Percentiles rank a stretch among this genome's conserved stretches.
Evolutionary conservation across 92 coral and sea anemone species (phyloP).

Genomic region (Porites lobata): DNA sequence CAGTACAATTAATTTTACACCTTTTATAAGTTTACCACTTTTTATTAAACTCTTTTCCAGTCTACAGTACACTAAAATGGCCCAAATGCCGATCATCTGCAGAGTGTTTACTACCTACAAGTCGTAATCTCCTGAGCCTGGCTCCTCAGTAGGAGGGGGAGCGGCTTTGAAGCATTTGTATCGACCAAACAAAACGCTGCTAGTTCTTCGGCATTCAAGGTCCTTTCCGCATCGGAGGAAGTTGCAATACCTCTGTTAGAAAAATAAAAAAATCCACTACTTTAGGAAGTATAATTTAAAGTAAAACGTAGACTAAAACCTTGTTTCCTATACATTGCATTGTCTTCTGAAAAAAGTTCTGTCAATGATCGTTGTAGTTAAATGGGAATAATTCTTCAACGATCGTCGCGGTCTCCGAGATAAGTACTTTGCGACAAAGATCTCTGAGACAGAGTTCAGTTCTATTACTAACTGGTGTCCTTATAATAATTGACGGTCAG

Average conservation of each 20-base stretch:
- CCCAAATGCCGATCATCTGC: background rate
- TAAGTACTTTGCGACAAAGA: too few species aligned
- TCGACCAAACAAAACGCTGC: background rate
- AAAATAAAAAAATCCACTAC: background rate
- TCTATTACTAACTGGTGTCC: too few species aligned
- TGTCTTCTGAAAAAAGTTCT: too few species aligned
- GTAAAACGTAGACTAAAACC: too few species aligned
- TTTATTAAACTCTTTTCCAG: background rate
- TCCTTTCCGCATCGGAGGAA: background rate
- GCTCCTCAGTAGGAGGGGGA: constrained; percentile 13
- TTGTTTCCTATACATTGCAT: too few species aligned
- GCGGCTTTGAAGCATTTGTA: constrained; percentile 1
- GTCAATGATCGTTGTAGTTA: too few species aligned
- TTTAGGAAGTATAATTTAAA: background rate
- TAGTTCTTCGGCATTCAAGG: constrained; percentile 6
- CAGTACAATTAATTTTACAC: background rate
- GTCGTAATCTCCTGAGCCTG: constrained; percentile 7
- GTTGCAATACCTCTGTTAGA: background rate
- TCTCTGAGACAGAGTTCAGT: too few species aligned
- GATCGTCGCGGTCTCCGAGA: too few species aligned
- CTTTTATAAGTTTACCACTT: background rate
- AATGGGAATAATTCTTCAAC: too few species aligned
- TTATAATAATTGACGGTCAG: too few species aligned
- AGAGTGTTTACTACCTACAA: background rate
- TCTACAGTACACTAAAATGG: background rate